Evolutionary conservation across 2,113 vertebrate species (phyloP).

Genomic region (Brachirus orientalis): DNA sequence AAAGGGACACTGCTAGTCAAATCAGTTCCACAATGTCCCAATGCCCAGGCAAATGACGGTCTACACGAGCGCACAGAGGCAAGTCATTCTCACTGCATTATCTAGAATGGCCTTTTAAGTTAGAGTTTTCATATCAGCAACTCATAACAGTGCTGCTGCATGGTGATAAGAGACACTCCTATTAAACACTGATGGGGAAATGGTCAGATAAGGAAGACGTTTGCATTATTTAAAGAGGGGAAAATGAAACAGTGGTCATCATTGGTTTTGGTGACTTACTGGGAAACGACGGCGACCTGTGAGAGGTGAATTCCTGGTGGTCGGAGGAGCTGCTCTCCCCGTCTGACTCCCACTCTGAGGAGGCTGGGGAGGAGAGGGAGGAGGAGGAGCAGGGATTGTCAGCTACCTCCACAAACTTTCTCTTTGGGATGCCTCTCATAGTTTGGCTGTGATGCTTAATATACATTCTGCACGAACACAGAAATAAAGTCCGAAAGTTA

Average conservation of each 20-base stretch:
- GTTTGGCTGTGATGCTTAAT: slow-evolving; percentile 57
- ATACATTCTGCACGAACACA: slow-evolving; percentile 71
- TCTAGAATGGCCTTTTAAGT: slow-evolving; percentile 43
- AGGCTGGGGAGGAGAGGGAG: slow-evolving; percentile 78
- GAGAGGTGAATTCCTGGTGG: slow-evolving; percentile 53
- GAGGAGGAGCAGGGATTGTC: slow-evolving; percentile 82
- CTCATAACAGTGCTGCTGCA: slow-evolving; percentile 54
- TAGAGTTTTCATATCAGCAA: slow-evolving; percentile 55
- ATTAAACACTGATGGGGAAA: slow-evolving; percentile 41
- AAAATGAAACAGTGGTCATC: not conserved
- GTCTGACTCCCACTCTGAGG: slow-evolving; percentile 85
- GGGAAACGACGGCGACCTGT: slow-evolving; percentile 69
- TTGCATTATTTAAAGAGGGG: slow-evolving; percentile 67
- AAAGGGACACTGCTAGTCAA: slow-evolving; percentile 57
- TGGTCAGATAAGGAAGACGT: slow-evolving; percentile 48
- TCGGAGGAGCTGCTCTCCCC: slow-evolving; percentile 77
- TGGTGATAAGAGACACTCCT: slow-evolving; percentile 74
- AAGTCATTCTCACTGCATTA: slow-evolving; percentile 34
- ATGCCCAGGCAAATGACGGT: slow-evolving; percentile 63
- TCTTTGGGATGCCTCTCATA: slow-evolving; percentile 90
- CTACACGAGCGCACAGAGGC: slow-evolving; percentile 14
- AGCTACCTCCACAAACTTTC: slow-evolving; percentile 90
- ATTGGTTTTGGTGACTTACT: slow-evolving; percentile 81
- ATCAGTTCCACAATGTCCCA: slow-evolving; percentile 58
- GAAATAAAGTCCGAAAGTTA: slow-evolving; percentile 18